A percentile compares a stretch with the other conserved stretches of the same genome.
These are phyloP conservation scores for Cynocephalus volans DNA, from an alignment of 2,113 vertebrate genomes.

Conservation along the genomic window DNA sequence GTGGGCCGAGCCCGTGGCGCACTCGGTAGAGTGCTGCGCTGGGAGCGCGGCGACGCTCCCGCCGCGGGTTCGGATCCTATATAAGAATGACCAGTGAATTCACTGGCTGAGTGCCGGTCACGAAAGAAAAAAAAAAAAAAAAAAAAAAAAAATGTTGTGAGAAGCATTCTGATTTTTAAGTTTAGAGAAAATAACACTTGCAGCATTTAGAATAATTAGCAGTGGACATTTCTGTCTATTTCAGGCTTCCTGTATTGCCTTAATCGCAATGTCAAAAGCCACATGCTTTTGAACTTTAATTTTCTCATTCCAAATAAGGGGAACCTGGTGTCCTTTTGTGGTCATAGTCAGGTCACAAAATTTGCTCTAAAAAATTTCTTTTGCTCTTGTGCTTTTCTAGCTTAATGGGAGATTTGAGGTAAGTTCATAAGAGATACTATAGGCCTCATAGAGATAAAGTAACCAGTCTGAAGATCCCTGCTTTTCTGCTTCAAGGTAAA, in stretches of 20 bases:
- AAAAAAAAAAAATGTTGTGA: too few species aligned
- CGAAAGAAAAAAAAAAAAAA: too few species aligned
- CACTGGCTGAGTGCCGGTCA: too few species aligned
- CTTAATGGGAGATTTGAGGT: neutral
- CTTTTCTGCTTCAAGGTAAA: constrained; percentile 18
- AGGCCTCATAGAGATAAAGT: neutral
- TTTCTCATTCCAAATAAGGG: constrained; percentile 57
- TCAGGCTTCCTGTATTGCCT: neutral
- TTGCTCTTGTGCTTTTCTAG: neutral
- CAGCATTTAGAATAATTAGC: neutral
- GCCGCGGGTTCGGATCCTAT: too few species aligned
- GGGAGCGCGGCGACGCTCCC: too few species aligned
- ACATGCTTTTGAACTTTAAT: constrained; percentile 35
- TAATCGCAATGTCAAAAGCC: neutral
- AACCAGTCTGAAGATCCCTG: neutral
- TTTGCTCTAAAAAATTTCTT: constrained; percentile 27
- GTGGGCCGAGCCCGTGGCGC: too few species aligned
- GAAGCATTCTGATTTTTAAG: neutral
- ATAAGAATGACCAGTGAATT: too few species aligned
- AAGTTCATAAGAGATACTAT: neutral
- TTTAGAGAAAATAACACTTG: neutral
- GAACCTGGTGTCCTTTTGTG: neutral
- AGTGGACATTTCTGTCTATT: neutral
- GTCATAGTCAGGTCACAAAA: neutral
- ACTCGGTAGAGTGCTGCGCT: too few species aligned